Percentiles rank a stretch among this genome's conserved stretches.
These are phyloP conservation scores for Campaea margaritaria DNA, from an alignment of 2,888 invertebrate genomes.

Conservation along the genomic window DNA sequence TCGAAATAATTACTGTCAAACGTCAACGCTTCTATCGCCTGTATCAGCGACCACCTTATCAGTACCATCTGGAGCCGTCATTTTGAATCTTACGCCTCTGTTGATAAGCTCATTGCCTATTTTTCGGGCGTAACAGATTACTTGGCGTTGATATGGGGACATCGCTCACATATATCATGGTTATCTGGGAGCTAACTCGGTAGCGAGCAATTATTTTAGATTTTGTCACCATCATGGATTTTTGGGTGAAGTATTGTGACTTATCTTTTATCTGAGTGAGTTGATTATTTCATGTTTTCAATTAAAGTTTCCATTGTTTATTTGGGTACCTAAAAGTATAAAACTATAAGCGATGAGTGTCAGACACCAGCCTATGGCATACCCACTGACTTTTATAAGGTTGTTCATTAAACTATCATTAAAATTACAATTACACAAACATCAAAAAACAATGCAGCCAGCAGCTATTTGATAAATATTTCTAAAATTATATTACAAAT, in stretches of 20 bases:
- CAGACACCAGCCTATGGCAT: too few relatives aligned
- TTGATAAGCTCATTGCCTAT: conserved; percentile 5
- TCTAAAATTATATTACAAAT: too few relatives aligned
- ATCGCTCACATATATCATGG: conserved; percentile 61
- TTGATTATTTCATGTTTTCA: conserved; percentile 25
- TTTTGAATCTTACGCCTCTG: conserved; percentile 24
- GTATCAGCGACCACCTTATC: conserved; percentile 29
- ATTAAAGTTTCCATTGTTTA: conserved; percentile 26
- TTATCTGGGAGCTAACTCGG: conserved; percentile 60
- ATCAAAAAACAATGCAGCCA: too few relatives aligned
- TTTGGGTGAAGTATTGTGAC: conserved; percentile 47
- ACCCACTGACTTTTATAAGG: too few relatives aligned
- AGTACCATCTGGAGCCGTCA: conserved; percentile 3
- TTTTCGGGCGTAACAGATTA: conserved; percentile 37
- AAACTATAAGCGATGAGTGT: too few relatives aligned
- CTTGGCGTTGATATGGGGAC: conserved; percentile 41
- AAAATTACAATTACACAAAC: too few relatives aligned
- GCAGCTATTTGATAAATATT: too few relatives aligned
- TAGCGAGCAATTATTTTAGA: conserved; percentile 67
- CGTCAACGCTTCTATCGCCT: conserved; percentile 53
- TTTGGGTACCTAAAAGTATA: too few relatives aligned
- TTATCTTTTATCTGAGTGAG: conserved; percentile 38
- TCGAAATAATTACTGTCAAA: conserved; percentile 57
- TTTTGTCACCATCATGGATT: conserved; percentile 54
- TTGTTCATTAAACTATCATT: too few relatives aligned